Conservation (phyloP, 92 coral and sea anemone genomes). For the Actinernus sp. region DNA sequence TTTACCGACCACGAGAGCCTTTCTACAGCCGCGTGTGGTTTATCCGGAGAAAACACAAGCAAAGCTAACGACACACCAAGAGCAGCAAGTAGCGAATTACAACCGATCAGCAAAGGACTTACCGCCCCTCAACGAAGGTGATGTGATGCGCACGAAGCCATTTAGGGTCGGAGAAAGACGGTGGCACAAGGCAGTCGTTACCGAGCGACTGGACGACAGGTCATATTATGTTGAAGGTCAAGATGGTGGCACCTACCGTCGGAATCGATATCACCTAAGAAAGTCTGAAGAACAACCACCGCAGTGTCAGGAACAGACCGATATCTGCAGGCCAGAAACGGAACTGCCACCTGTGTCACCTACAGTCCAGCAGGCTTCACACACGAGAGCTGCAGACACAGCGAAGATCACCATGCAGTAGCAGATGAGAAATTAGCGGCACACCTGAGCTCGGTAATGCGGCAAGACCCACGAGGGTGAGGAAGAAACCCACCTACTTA, state of each 20-base stretch:
- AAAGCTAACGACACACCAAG: background rate
- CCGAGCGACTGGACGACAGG: constrained; percentile 20
- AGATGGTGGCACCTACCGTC: constrained; percentile 45
- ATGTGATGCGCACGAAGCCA: constrained; percentile 45
- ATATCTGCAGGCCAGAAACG: background rate
- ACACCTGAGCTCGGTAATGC: too few relatives aligned
- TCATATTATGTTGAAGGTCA: constrained; percentile 43
- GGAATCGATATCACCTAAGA: constrained; percentile 40
- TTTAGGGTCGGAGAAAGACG: constrained; percentile 4
- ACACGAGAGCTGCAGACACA: too few relatives aligned
- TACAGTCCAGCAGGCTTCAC: background rate
- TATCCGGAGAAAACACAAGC: background rate
- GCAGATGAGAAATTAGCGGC: too few relatives aligned
- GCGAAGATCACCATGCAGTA: too few relatives aligned
- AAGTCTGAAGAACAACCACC: constrained; percentile 6
- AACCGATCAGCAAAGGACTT: constrained; percentile 33
- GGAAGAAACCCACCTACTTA: too few relatives aligned
- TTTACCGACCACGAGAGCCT: background rate
- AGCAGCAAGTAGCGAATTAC: background rate
- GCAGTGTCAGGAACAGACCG: background rate
- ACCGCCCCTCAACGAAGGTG: constrained; percentile 23
- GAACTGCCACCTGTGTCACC: background rate
- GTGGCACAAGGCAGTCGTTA: constrained; percentile 28
- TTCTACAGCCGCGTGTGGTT: background rate
- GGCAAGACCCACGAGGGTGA: too few relatives aligned